phyloP scores from a whole-genome alignment of 2,888 invertebrate species.

The Metacarcinus magister region DNA sequence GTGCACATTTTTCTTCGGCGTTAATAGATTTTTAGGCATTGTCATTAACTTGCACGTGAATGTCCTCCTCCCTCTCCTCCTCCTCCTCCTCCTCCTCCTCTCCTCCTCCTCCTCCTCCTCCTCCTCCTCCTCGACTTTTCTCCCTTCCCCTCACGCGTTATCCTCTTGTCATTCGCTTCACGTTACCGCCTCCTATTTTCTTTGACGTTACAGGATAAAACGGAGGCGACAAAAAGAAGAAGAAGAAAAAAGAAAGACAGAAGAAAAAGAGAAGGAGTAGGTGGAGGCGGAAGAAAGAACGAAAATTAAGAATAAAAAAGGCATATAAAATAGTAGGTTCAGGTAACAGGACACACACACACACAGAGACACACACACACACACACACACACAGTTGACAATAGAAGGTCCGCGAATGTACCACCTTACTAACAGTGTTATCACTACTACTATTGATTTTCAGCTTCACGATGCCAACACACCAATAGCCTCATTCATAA shows the following conservation, averaged over 20 bases:
- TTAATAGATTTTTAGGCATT: background rate
- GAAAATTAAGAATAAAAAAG: background rate
- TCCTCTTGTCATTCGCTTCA: background rate
- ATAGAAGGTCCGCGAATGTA: background rate
- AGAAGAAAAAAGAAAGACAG: background rate
- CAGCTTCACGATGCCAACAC: conserved; percentile 21
- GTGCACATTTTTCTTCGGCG: background rate
- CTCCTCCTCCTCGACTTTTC: background rate
- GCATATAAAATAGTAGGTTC: background rate
- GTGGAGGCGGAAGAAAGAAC: background rate
- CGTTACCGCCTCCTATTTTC: background rate
- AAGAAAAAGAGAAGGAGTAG: background rate
- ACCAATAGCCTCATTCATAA: conserved; percentile 36
- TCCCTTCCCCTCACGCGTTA: background rate
- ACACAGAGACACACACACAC: no score
- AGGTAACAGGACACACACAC: background rate
- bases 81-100: background rate
- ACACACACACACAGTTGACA: background rate
- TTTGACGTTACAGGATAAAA: background rate
- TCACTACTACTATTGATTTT: background rate
- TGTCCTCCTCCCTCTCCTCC: background rate
- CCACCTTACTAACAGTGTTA: background rate
- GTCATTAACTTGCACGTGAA: background rate
- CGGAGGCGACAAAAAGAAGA: background rate
- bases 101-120: background rate